Evolutionary conservation across 2,888 invertebrate genomes (phyloP).

Genomic region (Tipula vernalis): DNA sequence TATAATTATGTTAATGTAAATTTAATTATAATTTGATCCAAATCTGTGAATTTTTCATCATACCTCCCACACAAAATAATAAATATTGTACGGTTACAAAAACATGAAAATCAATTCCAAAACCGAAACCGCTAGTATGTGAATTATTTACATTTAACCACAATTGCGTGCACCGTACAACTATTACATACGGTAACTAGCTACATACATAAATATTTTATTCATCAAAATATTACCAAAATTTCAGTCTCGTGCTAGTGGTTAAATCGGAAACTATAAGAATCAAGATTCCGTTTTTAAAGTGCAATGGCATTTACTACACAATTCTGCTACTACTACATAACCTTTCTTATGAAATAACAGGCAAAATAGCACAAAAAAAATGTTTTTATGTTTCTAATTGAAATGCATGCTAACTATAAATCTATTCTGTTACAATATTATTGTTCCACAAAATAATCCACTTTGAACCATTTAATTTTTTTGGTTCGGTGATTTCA

Average conservation of each 20-base stretch:
- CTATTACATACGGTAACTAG: neutral
- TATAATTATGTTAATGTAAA: too few relatives aligned
- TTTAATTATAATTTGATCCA: too few relatives aligned
- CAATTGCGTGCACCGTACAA: neutral
- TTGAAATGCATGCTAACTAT: neutral
- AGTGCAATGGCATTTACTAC: neutral
- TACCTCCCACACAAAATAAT: neutral
- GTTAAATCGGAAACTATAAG: neutral
- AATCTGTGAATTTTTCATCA: neutral
- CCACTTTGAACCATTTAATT: constrained; percentile 4
- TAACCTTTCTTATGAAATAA: neutral
- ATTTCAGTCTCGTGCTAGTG: neutral
- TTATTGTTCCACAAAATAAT: neutral
- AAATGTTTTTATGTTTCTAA: neutral
- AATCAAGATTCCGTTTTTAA: neutral
- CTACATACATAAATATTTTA: neutral
- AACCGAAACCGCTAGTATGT: neutral
- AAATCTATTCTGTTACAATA: neutral
- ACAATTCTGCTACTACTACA: neutral
- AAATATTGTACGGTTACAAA: neutral
- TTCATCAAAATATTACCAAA: neutral
- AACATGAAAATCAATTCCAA: neutral
- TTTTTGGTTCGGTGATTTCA: neutral
- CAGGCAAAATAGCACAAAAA: neutral
- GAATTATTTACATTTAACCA: neutral